Percentiles rank a stretch among this genome's conserved stretches.
Evolutionary conservation across 2,797 vertebrate genomes (phyloP).

Genomic region (Epinephelus awoara): DNA sequence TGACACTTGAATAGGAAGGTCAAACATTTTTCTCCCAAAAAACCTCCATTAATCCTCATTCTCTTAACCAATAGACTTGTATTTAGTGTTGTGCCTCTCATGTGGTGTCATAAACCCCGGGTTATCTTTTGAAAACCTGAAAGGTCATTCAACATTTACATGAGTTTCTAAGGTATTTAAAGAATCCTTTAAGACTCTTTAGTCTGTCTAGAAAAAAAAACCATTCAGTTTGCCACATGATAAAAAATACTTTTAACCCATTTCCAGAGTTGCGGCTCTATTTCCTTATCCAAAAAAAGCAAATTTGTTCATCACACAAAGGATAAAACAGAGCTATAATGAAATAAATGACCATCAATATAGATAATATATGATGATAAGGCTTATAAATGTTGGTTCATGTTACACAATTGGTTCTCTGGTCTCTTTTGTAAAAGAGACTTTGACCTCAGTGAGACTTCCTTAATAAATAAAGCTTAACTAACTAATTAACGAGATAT

Average conservation of each 20-base stretch:
- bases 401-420: background rate
- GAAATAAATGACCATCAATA: background rate
- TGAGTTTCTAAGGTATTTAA: background rate
- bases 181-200: background rate
- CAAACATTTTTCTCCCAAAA: conserved; percentile 2
- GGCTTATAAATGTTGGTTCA: background rate
- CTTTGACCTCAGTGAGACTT: background rate
- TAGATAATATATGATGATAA: background rate
- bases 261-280: background rate
- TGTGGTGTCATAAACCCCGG: background rate
- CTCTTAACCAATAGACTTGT: background rate
- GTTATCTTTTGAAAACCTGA: background rate
- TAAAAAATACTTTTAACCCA: background rate
- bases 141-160: conserved; percentile 3
- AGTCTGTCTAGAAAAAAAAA: background rate
- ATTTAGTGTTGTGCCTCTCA: background rate
- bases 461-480: background rate
- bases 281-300: background rate
- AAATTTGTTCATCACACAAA: background rate
- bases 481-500: background rate
- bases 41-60: background rate
- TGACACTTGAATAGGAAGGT: background rate
- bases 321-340: background rate
- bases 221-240: background rate
- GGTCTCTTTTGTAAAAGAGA: background rate